A percentile compares a stretch with the other conserved stretches of the same genome.
phyloP scores from a whole-genome alignment of 2,888 invertebrate species.

The Unio delphinus region DNA sequence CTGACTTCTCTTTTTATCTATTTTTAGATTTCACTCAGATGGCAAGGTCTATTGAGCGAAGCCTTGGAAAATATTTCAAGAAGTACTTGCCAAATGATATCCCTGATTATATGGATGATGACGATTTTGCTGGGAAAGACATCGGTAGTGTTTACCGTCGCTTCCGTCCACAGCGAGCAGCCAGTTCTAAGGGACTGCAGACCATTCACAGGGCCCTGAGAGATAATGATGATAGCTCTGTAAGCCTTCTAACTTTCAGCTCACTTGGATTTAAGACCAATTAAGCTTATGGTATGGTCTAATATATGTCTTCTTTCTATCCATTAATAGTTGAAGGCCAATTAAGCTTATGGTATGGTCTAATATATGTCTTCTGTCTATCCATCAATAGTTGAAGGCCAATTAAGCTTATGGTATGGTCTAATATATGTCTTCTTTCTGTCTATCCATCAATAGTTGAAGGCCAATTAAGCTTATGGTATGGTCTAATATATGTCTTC shows the following conservation, averaged over 20 bases:
- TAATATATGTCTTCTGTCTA: no score
- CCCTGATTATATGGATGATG: slow-evolving; percentile 31
- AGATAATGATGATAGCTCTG: slow-evolving; percentile 34
- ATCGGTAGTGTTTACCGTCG: slow-evolving; percentile 24
- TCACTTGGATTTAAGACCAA: no score
- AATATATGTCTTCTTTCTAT: no score
- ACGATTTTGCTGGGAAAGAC: slow-evolving; percentile 22
- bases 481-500: no score
- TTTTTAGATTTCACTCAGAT: slow-evolving; percentile 41
- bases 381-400: no score
- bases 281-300: no score
- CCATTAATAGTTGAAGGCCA: no score
- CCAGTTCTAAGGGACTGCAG: slow-evolving; percentile 40
- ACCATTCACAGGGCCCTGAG: slow-evolving; percentile 41
- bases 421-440: no score
- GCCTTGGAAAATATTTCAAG: slow-evolving; percentile 38
- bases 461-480: no score
- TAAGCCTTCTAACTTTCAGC: background rate
- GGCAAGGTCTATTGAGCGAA: slow-evolving; percentile 37
- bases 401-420: no score
- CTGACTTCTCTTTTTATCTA: background rate
- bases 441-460: no score
- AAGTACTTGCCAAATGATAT: slow-evolving; percentile 35
- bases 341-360: no score
- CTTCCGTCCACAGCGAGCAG: slow-evolving; percentile 41